Evolutionary conservation across 2,113 vertebrate species (phyloP), one percentile per base, ranked within the genome.

Genomic region (Lophius piscatorius): DNA sequence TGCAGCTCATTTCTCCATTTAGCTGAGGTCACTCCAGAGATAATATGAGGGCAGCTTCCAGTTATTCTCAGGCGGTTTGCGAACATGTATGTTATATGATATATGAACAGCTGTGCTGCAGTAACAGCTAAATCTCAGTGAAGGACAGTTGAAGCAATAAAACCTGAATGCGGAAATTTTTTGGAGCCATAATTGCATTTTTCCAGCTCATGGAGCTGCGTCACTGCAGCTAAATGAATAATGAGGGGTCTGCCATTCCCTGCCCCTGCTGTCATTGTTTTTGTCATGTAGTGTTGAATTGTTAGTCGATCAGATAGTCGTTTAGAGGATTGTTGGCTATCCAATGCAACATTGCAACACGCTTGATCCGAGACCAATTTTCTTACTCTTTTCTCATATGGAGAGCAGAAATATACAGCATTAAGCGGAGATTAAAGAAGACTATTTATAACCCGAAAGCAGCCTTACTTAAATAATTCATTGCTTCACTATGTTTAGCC

Each of bases 381-480:
- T 76, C 66, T 44, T 45, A 23, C 48, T 23, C 21, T 62, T 40
- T 31, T 47, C 18, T 67, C 13, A 9, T 48, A 78, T 44, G 64
- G 41, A 48, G 62, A 57, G 31, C 50, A 66, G 52, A 79, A 71
- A 60, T 45, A 35, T 45, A 39, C 28, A 20, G 23, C 38, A 34
- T 50, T 36, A 46, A 55, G 9, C 68, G 59, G 33, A 73, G 77
- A 81, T 77, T 83, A 74, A 63, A 74, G 6, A 18, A 49, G 49
- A 60, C 72, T 68, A 78, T 83, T 82, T 79, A 82, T 64, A 81
- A 75, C 59, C 60, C 54, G 70, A 70, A 71, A 74, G 35, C 62
- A 69, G 38, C 49, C 34, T 59, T 31, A 36, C 36, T 59, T 76
- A 47, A 81, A 73, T 83, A 69, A 83, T 78, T 50, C 38, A 85